Base-by-base conservation (phyloP, 1,140 invertebrate genomes). In the Parasteatoda tepidariorum region DNA sequence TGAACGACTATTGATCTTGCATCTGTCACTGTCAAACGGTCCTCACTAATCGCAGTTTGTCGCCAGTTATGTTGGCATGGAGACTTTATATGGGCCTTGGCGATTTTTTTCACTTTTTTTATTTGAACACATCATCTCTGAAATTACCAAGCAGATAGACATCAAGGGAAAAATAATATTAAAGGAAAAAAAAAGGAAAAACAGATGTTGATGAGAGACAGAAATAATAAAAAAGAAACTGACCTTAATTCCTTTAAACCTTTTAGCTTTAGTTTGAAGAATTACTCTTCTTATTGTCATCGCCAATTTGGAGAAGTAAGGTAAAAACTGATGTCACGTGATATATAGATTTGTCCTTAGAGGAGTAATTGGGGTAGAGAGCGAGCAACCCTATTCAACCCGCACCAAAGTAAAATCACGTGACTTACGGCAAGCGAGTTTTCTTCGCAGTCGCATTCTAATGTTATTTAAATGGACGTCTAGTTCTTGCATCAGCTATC, bases 1-100 rank as follows among this genome's bases (percentile, higher is more conserved):
- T 55, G 68, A 71, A 55, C 26, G 41, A 48, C 26, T 71, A 71
- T 71, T 57, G 68, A 71, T 71, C 68, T 11, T 48, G 26, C 38
- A 71, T 71, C 48, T 22, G 68, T 71, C 26, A 64, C 41, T 28
- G 38, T 71, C 41, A 71, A 48, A 18, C 38, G 18, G 9, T 18
- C 9, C 9, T 0, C 9, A 11, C 26, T 71, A 71, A 71, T 26
- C 13, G 41, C 38, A 71, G 68, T 55, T 57, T 71, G 68, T 71
- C 68, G 13, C 41, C 68, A 7, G 26, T 55, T 33, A 22, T 55
- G 38, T 54, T 71, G 24, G 41, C 48, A 55, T 71, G 68, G 68
- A 4, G 28, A 71, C 68, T 48, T 13, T 48, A 13, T 48, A 13
- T 48, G n/a, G n/a, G n/a, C n/a, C n/a, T n/a, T n/a, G n/a, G n/a